Evolutionary conservation across 37 sponge, comb jelly and placozoan species (phyloP).

Genomic region (Haliclona indistincta): DNA sequence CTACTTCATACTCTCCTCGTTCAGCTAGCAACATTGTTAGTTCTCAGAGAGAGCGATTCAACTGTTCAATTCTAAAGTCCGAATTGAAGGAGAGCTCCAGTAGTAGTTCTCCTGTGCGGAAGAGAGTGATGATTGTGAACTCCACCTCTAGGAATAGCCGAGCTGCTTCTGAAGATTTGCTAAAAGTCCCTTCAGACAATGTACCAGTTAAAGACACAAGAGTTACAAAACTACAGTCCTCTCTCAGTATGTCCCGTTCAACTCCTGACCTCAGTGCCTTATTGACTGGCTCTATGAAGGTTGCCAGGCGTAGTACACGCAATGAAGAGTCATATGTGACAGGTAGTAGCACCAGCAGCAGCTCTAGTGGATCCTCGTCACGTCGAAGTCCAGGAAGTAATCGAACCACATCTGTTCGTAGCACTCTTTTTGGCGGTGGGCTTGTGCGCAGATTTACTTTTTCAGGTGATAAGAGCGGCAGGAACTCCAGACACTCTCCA

Average conservation of each 20-base stretch:
- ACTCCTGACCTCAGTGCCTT: slow-evolving; percentile 49
- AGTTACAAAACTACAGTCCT: neutral
- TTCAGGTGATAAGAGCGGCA: no score
- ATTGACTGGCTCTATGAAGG: neutral
- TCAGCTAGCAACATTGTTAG: neutral
- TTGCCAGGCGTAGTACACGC: neutral
- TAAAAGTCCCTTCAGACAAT: no score
- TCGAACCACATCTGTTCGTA: no score
- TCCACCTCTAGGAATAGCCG: neutral
- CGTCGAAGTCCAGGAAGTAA: no score
- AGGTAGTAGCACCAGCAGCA: no score
- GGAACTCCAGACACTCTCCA: no score
- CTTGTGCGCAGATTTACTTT: no score
- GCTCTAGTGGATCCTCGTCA: no score
- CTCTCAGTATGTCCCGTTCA: slow-evolving; percentile 36
- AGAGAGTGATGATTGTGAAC: neutral
- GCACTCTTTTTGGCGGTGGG: no score
- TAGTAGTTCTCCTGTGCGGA: neutral
- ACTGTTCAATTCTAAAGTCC: neutral
- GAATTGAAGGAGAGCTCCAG: neutral
- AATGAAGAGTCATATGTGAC: slow-evolving; percentile 2
- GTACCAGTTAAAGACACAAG: neutral
- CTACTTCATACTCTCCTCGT: neutral
- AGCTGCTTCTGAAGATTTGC: no score
- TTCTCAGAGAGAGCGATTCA: neutral